Evolutionary conservation across 2,888 invertebrate genomes (phyloP), one percentile per base, ranked within the genome.

Genomic region (Dasysyrphus albostriatus): DNA sequence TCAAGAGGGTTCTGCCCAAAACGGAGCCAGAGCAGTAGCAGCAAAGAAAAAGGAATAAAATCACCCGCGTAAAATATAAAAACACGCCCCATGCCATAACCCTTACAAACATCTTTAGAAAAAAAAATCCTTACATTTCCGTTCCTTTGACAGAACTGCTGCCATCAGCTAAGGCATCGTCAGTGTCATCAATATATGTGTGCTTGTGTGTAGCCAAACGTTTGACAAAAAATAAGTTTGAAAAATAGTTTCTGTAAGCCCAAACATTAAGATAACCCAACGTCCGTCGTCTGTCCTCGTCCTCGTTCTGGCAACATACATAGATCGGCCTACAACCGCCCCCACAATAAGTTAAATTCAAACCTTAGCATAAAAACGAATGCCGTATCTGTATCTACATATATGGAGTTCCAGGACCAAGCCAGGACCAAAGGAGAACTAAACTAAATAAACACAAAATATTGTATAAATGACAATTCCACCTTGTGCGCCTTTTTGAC

Each of bases 401-500:
- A n/a, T n/a, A n/a, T n/a, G n/a, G n/a, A 3, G 24, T 24, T 24
- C 24, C 24, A 24, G 24, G 24, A 24, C 24, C 24, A 24, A n/a
- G n/a, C 24, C 24, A 67, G 63, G 16, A 65, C 5, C 16, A 58
- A 72, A 32, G 10, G 9, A 54, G 32, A 69, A 73, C 24, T 69
- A 51, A 54, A 63, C 39, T 73, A 80, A 81, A 74, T 61, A 77
- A 74, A 82, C 70, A 70, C 70, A 63, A 85, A 70, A 51, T 69
- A 74, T 5, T 4, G 32, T 32, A 16, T 29, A 12, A 12, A 24
- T 75, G 85, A 85, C 82, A 85, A 78, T 70, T 81, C 82, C 24
- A 85, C 82, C 82, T 85, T 82, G 85, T 85, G 82, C 77, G 85
- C 85, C 85, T 85, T 82, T 82, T 74, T 78, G 85, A 85, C 82